Base-by-base conservation (phyloP, 53 echinoderm and acorn worm species). In the Temnopleurus reevesii region DNA sequence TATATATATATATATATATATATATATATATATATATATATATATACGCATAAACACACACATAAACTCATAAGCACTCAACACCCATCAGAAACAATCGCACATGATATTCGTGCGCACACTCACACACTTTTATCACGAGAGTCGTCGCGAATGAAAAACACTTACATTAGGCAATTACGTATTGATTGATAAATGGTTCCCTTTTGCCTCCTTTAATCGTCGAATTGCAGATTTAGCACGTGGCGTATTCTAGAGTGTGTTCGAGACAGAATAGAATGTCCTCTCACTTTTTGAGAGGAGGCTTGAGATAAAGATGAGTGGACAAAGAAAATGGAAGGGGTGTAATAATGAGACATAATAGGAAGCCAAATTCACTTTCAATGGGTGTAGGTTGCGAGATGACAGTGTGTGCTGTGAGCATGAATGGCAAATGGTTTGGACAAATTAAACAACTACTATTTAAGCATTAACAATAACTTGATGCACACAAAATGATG, bases 131-230 rank as follows among this genome's bases (percentile, higher is more conserved):
- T n/a, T 71, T 41, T 71, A n/a, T 38, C 19, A 71, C 36, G 41
- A 71, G 19, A 71, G 71, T 41, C 43, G n/a, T 71, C 41, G 41
- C 71, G 71, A 80, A 51, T 80, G 17, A 80, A 80, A 80, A 80
- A 80, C 80, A 80, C 80, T 80, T 51, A 80, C 80, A 80, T 80
- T 51, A 51, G 80, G 51, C 80, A 80, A 80, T 80, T 80, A 80
- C 36, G 46, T 80, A 80, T 80, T 51, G 80, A 80, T 80, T 80
- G 80, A 29, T 80, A 47, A 80, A 80, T 80, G 80, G 80, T 46
- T 47, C 80, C 46, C 80, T 46, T 17, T 80, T 51, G 80, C 51
- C 80, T 51, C 46, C 47, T 80, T 51, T 27, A 30, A 80, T 80
- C 49, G 80, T 24, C 36, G 31, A 80, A 47, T 80, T 47, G 46